phyloP scores from a whole-genome alignment of 2,113 vertebrate species.

The Trogon surrucura region DNA sequence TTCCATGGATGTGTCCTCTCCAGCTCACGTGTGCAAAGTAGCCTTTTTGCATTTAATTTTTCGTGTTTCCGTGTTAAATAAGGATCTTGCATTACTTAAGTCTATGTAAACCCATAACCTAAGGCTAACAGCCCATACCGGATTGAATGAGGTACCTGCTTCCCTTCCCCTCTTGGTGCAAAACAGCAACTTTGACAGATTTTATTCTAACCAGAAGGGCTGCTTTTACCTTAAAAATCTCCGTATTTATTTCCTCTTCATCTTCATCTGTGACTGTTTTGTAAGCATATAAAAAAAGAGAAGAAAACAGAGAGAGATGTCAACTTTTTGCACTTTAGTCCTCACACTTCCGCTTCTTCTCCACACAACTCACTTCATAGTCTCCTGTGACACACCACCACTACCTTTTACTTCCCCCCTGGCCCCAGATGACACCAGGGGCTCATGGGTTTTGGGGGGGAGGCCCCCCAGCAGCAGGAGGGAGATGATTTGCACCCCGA shows the following conservation, averaged over 20 bases:
- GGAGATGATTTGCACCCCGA: not conserved
- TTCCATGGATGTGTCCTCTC: not conserved
- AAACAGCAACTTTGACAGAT: not conserved
- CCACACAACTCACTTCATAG: not conserved
- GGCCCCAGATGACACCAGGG: fast-evolving
- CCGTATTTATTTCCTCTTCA: not conserved
- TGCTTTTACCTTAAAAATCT: conserved; percentile 54
- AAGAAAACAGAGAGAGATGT: not conserved
- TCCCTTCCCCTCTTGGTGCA: not conserved
- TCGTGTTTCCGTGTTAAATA: not conserved
- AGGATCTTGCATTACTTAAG: not conserved
- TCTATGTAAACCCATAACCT: not conserved
- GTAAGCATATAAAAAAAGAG: not conserved
- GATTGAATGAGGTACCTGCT: not conserved
- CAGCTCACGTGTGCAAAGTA: not conserved
- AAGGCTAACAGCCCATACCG: not conserved
- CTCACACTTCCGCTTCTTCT: not conserved
- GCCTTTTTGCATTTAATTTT: not conserved
- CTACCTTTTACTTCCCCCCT: not conserved
- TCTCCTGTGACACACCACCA: not conserved
- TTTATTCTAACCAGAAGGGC: not conserved
- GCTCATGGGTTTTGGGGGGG: not conserved
- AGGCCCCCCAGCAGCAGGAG: not conserved
- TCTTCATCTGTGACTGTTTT: conserved; percentile 57
- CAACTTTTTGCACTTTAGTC: not conserved